Percentiles rank a stretch among this genome's conserved stretches.
Evolutionary conservation across 2,797 vertebrate genomes (phyloP).

Genomic region (Onychomys leucogaster): DNA sequence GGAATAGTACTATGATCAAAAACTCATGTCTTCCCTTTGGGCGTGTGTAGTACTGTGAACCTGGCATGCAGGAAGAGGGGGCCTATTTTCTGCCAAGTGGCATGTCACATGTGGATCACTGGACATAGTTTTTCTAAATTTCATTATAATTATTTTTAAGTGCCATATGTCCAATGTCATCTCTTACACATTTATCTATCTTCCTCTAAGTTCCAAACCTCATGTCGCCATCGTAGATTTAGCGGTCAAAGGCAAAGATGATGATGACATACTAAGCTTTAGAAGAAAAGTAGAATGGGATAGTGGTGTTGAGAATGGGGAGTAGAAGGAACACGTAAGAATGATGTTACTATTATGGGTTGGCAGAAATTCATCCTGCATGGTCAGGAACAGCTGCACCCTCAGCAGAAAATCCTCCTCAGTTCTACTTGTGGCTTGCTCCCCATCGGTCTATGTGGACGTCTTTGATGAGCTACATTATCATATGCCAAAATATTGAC

Average conservation of each 20-base stretch:
- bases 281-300: background rate
- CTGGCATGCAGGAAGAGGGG: background rate
- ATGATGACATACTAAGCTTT: conserved; percentile 31
- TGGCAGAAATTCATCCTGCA: conserved; percentile 20
- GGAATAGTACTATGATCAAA: background rate
- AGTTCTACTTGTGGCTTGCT: background rate
- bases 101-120: conserved; percentile 16
- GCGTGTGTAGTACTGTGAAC: background rate
- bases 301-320: background rate
- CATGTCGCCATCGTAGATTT: conserved; percentile 54
- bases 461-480: background rate
- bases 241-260: conserved; percentile 60
- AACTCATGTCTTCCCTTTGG: conserved; percentile 6
- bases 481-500: background rate
- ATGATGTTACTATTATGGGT: background rate
- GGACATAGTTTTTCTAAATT: conserved; percentile 56
- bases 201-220: conserved; percentile 54
- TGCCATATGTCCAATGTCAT: conserved; percentile 64
- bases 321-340: conserved; percentile 8
- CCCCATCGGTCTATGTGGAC: background rate
- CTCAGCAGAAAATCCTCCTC: background rate
- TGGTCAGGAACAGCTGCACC: conserved; percentile 21
- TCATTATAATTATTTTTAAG: conserved; percentile 65
- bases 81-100: background rate
- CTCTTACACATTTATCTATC: conserved; percentile 61